A percentile compares a stretch with the other conserved stretches of the same genome.
Evolutionary conservation across 2,113 vertebrate species (phyloP).

Genomic region (human (Homo sapiens)): GRCh38 chr7:81064501-81065000

Average conservation of each 20-base stretch:
- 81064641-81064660: slow-evolving; percentile 36
- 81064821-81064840: background rate
- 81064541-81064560: slow-evolving; percentile 28
- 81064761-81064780: background rate
- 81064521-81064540: slow-evolving; percentile 22
- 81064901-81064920: background rate
- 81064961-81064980: background rate
- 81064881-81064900: background rate
- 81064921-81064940: background rate
- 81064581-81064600: slow-evolving; percentile 3
- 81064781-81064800: background rate
- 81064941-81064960: background rate
- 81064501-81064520: background rate
- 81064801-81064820: slow-evolving; percentile 7
- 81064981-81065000: background rate
- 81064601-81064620: slow-evolving; percentile 54
- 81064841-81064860: background rate
- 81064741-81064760: background rate
- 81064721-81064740: background rate
- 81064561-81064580: slow-evolving; percentile 34
- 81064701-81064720: background rate
- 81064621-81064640: background rate
- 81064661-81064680: background rate
- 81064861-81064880: background rate
- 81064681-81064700: background rate